Evolutionary conservation across 92 coral and sea anemone species (phyloP), one percentile per base, ranked within the genome.

Genomic region (Epizoanthus ramosus): DNA sequence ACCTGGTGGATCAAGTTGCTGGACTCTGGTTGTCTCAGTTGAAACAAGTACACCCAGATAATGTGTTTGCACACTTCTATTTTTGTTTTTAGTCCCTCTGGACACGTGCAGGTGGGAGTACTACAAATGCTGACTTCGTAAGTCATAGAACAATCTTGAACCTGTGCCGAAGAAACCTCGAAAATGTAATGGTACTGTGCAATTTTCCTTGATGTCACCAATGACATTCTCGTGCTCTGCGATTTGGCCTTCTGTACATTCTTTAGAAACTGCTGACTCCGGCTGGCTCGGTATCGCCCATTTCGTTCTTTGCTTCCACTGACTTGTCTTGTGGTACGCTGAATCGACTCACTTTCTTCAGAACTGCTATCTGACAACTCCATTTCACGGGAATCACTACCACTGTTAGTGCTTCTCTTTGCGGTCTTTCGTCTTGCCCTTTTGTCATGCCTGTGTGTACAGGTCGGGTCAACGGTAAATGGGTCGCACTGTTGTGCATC

Each of bases 381-480:
- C 33, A 76, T 50, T 2, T 43, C 68, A 50, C 28, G 31, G 19
- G 73, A 81, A 22, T 5, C 39, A 25, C 73, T 50, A 45, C 8
- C 57, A 74, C 15, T 39, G 39, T 68, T 43, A 22, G n/a, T 15
- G 50, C 59, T 68, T 65, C 60, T 79, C 64, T 70, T 79, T 16
- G 33, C 25, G 3, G 66, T 23, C 37, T 57, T 63, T 31, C 65
- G 61, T 58, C 57, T 58, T 53, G 68, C 83, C 50, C 83, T n/a
- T 79, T 79, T 79, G 83, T 79, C 83, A 31, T 79, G 83, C 31
- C 83, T 50, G 47, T 79, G 83, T 33, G n/a, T 22, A 56, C 83
- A 79, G 45, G 61, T 79, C 41, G 83, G 83, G 45, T 79, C 83
- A 59, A 79, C 65, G n/a, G 61, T 58, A 57, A 79, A 79, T 22